phyloP scores from a whole-genome alignment of 2,888 invertebrate species.

The Calameuta filiformis region DNA sequence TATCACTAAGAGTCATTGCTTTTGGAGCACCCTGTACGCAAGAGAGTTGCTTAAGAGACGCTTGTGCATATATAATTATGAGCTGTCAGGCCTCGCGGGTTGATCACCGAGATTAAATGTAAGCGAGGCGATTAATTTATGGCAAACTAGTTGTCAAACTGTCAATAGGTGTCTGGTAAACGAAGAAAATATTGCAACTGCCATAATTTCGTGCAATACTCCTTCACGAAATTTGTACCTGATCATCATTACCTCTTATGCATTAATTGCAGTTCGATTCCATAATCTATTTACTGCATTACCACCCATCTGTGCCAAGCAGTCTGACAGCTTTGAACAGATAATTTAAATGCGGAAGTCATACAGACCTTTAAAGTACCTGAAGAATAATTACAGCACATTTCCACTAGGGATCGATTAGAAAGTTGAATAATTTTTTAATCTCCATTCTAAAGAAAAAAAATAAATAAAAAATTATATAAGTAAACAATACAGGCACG shows the following conservation, averaged over 20 bases:
- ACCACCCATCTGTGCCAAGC: neutral
- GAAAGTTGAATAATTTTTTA: neutral
- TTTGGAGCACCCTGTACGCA: neutral
- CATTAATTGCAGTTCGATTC: neutral
- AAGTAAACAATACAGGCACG: neutral
- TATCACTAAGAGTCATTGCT: neutral
- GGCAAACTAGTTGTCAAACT: conserved; percentile 7
- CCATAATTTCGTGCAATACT: neutral
- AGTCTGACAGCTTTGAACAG: neutral
- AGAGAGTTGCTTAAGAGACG: neutral
- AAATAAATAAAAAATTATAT: no score
- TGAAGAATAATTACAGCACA: neutral
- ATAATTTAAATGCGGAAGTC: neutral
- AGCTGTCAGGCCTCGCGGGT: conserved; percentile 12
- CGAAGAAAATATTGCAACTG: neutral
- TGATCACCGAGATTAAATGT: conserved; percentile 24
- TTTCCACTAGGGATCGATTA: neutral
- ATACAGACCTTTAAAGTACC: neutral
- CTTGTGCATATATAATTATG: conserved; percentile 24
- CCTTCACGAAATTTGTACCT: neutral
- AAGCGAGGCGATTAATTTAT: conserved; percentile 27
- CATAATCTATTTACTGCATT: neutral
- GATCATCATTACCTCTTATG: neutral
- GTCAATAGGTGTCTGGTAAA: neutral
- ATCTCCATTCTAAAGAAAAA: neutral